phyloP scores from a whole-genome alignment of 1,140 invertebrate genomes.

The Eufriesea mexicana region DNA sequence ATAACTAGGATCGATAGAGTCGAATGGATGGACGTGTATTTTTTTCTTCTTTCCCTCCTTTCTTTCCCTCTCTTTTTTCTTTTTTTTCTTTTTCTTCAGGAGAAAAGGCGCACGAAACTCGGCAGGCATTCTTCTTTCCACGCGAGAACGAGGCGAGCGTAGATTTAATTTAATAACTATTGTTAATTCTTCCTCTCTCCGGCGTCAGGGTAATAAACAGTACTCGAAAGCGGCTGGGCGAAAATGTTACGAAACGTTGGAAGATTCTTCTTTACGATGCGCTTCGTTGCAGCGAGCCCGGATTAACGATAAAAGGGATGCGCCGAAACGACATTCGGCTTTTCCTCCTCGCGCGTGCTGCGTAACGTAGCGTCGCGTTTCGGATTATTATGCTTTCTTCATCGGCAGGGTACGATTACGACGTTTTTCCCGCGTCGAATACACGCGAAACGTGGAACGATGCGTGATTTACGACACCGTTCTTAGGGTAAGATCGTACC shows the following conservation, averaged over 20 bases:
- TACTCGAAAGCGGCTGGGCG: too few species aligned
- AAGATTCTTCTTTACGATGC: neutral
- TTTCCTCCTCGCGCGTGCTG: neutral
- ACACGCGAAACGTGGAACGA: neutral
- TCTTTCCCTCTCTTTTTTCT: too few species aligned
- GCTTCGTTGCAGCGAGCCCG: neutral
- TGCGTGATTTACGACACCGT: conserved; percentile 1
- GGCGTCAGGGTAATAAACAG: neutral
- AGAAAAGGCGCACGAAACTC: too few species aligned
- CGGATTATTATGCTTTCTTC: neutral
- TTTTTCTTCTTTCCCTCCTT: too few species aligned
- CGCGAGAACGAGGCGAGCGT: conserved; percentile 65
- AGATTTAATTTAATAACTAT: neutral
- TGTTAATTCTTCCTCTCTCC: neutral
- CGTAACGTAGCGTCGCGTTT: neutral
- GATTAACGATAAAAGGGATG: neutral
- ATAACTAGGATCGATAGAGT: conserved; percentile 74
- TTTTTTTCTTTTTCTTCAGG: too few species aligned
- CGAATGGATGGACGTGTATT: too few species aligned
- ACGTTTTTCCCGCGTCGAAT: neutral
- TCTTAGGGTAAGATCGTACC: conserved; percentile 10
- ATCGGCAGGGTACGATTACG: neutral
- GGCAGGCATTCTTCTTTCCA: conserved; percentile 72
- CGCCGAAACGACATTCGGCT: neutral
- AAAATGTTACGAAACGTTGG: conserved; percentile 36